These are phyloP conservation scores for Setipinna tenuifilis DNA, from an alignment of 2,797 vertebrate species.

Conservation along the genomic window DNA sequence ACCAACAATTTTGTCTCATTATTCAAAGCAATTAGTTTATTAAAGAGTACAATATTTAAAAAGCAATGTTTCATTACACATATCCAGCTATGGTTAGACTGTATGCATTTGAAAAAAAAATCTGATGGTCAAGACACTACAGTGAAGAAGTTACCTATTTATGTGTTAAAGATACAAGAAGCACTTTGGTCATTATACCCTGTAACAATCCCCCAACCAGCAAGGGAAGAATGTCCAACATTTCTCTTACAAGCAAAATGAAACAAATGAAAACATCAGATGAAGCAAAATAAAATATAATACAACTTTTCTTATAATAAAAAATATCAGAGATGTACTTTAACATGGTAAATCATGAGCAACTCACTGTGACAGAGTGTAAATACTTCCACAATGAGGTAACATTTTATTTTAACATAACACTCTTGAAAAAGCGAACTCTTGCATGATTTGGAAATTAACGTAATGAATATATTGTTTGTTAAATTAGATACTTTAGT, in stretches of 20 bases:
- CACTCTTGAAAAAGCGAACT: neutral
- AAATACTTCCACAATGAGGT: neutral
- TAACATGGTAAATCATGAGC: neutral
- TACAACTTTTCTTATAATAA: neutral
- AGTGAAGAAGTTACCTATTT: neutral
- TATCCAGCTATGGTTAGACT: neutral
- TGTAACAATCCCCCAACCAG: constrained; percentile 5
- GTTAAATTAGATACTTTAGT: neutral
- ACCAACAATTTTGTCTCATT: neutral
- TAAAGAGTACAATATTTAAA: constrained; percentile 13
- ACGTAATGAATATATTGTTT: neutral
- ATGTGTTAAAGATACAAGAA: neutral
- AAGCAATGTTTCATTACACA: neutral
- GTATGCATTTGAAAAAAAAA: neutral
- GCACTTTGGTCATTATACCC: constrained; percentile 21
- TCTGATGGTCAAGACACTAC: neutral
- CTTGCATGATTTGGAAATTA: neutral
- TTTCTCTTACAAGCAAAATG: neutral
- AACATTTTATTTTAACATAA: neutral
- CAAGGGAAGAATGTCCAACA: neutral
- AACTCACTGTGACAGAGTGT: neutral
- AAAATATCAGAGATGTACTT: neutral
- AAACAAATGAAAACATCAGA: neutral
- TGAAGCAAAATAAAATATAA: neutral
- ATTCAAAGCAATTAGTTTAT: constrained; percentile 15